Base-by-base conservation (phyloP, 2,888 invertebrate species). In the Agriotes lineatus region DNA sequence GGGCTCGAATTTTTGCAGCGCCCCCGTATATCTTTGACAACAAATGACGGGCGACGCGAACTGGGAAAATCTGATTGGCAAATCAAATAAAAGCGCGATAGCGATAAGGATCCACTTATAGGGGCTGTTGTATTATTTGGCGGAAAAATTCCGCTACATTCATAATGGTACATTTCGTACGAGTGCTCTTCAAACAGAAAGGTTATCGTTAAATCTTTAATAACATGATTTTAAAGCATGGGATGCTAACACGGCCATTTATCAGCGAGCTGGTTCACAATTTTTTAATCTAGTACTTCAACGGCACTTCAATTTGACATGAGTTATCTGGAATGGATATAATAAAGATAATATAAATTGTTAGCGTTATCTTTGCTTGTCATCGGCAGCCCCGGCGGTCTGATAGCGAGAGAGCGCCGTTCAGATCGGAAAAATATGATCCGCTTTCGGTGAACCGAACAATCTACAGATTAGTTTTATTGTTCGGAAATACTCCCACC, bases 301-400 rank as follows among this genome's bases (percentile, higher is more conserved):
- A 60, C 20, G 33, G 48, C 48, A 35, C 59, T 60, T 60, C 45
- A 45, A 33, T 48, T 60, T 60, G 48, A 60, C 59, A 60, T 60
- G 45, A 48, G 59, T 60, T 44, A 60, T 60, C 59, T 44, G 44
- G 20, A 60, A 60, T 60, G 33, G 59, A 33, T 60, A 48, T 60
- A 60, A 60, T 60, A 60, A 48, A 60, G 59, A 60, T 60, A 48
- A 60, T 60, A 60, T 45, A 60, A 60, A 60, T 60, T 60, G 48
- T 60, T 60, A 35, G 33, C 35, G 45, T 48, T 60, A 60, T 60
- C 59, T 60, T 19, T 33, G n/a, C 12, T 60, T 60, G 59, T 60
- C 59, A 60, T 60, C 59, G 19, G 19, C 59, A 60, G 35, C 59
- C n/a, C n/a, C 35, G 19, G 59, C 35, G 35, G 59, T 45, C 16